Base-by-base conservation (phyloP, 92 coral and sea anemone genomes). In the Montipora capitata region DNA sequence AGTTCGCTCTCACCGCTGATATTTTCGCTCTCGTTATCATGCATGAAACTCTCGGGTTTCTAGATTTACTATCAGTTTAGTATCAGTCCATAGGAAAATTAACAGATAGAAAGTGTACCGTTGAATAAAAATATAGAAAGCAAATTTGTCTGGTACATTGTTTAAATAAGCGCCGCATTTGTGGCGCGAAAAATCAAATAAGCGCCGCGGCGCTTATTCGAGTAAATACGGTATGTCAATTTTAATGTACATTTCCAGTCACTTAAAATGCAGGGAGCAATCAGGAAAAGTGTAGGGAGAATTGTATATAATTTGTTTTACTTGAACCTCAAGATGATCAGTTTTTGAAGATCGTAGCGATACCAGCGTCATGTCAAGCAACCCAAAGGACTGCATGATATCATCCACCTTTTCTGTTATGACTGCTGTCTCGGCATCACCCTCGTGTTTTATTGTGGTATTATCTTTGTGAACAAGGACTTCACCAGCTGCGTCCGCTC, bases 131-230 rank as follows among this genome's bases (percentile, higher is more conserved):
- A n/a, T n/a, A n/a, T n/a, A n/a, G n/a, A n/a, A n/a, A n/a, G n/a
- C n/a, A n/a, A n/a, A n/a, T n/a, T n/a, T n/a, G n/a, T n/a, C n/a
- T n/a, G n/a, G n/a, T n/a, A n/a, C n/a, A n/a, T n/a, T n/a, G n/a
- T n/a, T n/a, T n/a, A n/a, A 90, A 85, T 90, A 90, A 90, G 82
- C 90, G 93, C 93, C 87, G 90, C 93, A 89, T 58, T 76, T 77
- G 42, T 43, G 86, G 73, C 78, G 86, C 85, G 87, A 79, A 77
- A 77, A 78, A 78, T 78, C 78, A 43, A 86, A 86, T 85, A 76
- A 27, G 35, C 35, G 35, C 35, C 35, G 35, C 35, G 35, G 35
- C 35, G 35, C 35, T 27, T 27, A 27, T 27, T 27, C 35, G 35
- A 27, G 35, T 27, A 27, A 27, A 1, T 27, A 27, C 35, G 35